phyloP scores from a whole-genome alignment of 1,140 invertebrate species.

The Danaus melanippus region DNA sequence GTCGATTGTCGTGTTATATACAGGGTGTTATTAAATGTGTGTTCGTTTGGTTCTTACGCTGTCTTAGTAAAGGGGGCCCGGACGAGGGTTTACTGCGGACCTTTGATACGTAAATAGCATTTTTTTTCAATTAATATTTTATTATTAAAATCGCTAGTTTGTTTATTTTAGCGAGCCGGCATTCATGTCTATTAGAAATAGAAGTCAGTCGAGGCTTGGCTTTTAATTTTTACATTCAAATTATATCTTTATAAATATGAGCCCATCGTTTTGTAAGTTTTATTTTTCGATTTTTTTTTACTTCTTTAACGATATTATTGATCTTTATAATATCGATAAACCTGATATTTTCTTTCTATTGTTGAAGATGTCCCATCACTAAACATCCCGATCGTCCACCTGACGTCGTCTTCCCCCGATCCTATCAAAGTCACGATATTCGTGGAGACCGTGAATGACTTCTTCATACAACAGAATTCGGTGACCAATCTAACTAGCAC shows the following conservation, averaged over 20 bases:
- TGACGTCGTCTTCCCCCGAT: conserved; percentile 73
- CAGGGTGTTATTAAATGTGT: neutral
- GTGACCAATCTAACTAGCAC: conserved; percentile 52
- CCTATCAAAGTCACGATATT: conserved; percentile 70
- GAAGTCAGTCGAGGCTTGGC: too few species aligned
- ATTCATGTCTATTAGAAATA: too few species aligned
- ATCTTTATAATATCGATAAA: too few species aligned
- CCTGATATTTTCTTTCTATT: neutral
- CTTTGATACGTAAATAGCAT: conserved; percentile 54
- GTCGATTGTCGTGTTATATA: conserved; percentile 1
- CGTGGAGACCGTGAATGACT: conserved; percentile 72
- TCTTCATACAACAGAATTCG: conserved; percentile 70
- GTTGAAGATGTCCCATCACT: conserved; percentile 37
- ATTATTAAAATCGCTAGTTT: neutral
- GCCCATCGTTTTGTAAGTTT: too few species aligned
- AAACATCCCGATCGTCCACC: conserved; percentile 73
- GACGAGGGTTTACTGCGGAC: conserved; percentile 55
- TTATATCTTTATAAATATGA: too few species aligned
- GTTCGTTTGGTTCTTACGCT: conserved; percentile 39
- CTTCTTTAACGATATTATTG: neutral
- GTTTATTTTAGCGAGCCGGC: too few species aligned
- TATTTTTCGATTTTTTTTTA: neutral
- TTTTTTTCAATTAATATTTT: conserved; percentile 16
- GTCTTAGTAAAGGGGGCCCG: conserved; percentile 42
- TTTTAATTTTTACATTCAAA: too few species aligned